Conservation (phyloP, 2,888 invertebrate genomes). For the Scaptomyza polygonia region DNA sequence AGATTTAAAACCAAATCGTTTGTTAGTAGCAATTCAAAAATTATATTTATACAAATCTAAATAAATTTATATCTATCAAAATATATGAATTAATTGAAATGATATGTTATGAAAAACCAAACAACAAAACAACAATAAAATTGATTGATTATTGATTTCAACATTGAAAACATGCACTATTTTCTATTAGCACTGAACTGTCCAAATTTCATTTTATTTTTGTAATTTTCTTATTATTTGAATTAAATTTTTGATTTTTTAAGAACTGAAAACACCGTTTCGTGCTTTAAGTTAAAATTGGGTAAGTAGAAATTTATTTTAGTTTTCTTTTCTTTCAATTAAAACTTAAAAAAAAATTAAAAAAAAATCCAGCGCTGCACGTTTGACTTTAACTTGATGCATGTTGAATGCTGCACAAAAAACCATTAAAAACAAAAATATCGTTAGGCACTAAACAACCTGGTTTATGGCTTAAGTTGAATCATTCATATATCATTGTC, state of each 20-base stretch:
- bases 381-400: constrained; percentile 67
- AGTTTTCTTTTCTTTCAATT: constrained; percentile 9
- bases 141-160: constrained; percentile 49
- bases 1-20: constrained; percentile 39
- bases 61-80: constrained; percentile 21
- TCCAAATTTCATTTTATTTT: constrained; percentile 15
- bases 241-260: constrained; percentile 35
- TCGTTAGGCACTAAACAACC: constrained; percentile 6
- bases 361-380: constrained; percentile 53
- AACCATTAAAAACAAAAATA: constrained; percentile 9
- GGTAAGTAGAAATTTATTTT: constrained; percentile 46
- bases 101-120: constrained; percentile 40
- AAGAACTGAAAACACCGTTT: constrained; percentile 28
- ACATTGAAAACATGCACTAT: constrained; percentile 53
- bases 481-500: constrained; percentile 11
- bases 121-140: constrained; percentile 53
- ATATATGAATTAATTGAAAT: constrained; percentile 35
- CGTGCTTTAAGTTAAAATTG: constrained; percentile 8
- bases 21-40: constrained; percentile 35
- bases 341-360: constrained; percentile 22
- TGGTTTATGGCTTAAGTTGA: constrained; percentile 4
- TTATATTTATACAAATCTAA: constrained; percentile 3
- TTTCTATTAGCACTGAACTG: constrained; percentile 59
- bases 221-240: constrained; percentile 27
- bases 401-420: constrained; percentile 58